Percentiles rank a stretch among this genome's conserved stretches.
These are phyloP conservation scores for Melanargia galathea DNA, from an alignment of 2,888 invertebrate species.

Conservation along the genomic window DNA sequence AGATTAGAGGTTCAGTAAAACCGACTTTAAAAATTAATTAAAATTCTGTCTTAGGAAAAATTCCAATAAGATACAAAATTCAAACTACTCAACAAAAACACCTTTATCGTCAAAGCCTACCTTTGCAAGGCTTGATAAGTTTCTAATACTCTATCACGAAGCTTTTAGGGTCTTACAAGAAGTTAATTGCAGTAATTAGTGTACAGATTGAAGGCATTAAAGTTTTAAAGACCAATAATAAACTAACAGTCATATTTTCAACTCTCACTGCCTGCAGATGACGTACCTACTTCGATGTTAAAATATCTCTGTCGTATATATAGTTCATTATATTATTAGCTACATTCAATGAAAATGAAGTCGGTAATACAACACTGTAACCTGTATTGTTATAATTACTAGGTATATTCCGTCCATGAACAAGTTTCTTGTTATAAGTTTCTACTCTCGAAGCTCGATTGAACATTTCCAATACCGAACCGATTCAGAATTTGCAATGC, in stretches of 20 bases:
- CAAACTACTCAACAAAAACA: background rate
- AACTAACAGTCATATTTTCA: conserved; percentile 5
- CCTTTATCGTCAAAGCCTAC: background rate
- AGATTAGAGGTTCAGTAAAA: too few species aligned
- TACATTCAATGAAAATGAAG: background rate
- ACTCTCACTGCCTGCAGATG: background rate
- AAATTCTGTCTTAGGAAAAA: background rate
- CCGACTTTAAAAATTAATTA: background rate
- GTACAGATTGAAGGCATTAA: conserved; percentile 3
- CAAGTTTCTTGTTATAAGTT: conserved; percentile 1
- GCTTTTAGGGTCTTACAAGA: background rate
- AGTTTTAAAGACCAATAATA: background rate
- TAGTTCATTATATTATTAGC: background rate
- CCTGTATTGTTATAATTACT: background rate
- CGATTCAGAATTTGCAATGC: conserved; percentile 11
- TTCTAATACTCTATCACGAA: background rate
- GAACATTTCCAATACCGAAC: conserved; percentile 14
- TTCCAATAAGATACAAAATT: background rate
- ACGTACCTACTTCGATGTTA: background rate
- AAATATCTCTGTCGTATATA: too few species aligned
- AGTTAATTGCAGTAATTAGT: conserved; percentile 4
- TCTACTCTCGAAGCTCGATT: background rate
- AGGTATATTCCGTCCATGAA: background rate
- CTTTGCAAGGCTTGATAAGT: background rate
- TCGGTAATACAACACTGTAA: background rate